A percentile compares a stretch with the other conserved stretches of the same genome.
Evolutionary conservation across 2,797 vertebrate species (phyloP).

Genomic region (Cynopterus sphinx): DNA sequence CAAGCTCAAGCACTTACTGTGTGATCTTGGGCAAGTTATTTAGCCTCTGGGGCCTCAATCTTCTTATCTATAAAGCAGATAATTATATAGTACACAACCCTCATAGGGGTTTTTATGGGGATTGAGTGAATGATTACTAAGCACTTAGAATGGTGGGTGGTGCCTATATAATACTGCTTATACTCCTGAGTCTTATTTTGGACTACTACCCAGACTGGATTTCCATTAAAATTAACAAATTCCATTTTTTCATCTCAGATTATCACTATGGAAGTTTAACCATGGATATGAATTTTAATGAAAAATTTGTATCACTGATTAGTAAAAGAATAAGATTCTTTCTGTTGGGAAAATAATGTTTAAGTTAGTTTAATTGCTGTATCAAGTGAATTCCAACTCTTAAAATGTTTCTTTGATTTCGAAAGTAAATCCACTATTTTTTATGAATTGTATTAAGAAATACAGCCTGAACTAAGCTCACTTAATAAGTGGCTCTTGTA

Average conservation of each 20-base stretch:
- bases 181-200: background rate
- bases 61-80: slow-evolving; percentile 23
- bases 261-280: slow-evolving; percentile 28
- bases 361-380: slow-evolving; percentile 9
- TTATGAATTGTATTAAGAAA: slow-evolving; percentile 45
- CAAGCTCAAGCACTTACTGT: background rate
- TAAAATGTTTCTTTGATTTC: slow-evolving; percentile 42
- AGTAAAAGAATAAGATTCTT: slow-evolving; percentile 51
- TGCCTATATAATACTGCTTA: background rate
- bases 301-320: slow-evolving; percentile 19
- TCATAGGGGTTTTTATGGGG: slow-evolving; percentile 5
- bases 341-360: slow-evolving; percentile 44
- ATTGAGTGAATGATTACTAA: slow-evolving; percentile 21
- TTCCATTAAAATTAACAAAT: slow-evolving; percentile 41
- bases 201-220: background rate
- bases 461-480: slow-evolving; percentile 22
- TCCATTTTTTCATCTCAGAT: slow-evolving; percentile 38
- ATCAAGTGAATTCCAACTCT: slow-evolving; percentile 1
- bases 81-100: background rate
- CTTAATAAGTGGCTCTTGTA: background rate
- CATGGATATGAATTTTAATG: slow-evolving; percentile 30
- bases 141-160: background rate
- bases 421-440: background rate
- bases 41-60: slow-evolving; percentile 1
- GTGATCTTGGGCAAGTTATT: background rate